Base-by-base conservation (phyloP, 2,797 vertebrate genomes). In the Pangasius sanitwongsei region DNA sequence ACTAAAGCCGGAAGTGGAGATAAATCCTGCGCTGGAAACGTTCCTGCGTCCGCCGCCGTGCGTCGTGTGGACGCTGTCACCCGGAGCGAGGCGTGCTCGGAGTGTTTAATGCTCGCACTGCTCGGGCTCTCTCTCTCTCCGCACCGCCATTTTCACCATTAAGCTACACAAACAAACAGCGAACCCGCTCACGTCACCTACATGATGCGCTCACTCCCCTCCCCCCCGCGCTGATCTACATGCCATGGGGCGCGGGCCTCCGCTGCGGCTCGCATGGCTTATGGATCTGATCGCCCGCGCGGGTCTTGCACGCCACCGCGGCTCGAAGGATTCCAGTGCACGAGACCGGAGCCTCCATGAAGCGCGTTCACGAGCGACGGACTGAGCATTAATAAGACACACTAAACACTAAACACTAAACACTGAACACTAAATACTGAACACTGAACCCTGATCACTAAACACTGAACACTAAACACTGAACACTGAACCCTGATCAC, bases 151-250 rank as follows among this genome's bases (percentile, higher is more conserved):
- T 93, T 94, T 92, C 93, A 91, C 91, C 92, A 91, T 93, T 91
- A 87, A 89, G 86, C 92, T 91, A 93, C 92, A 93, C 93, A 94
- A 94, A 94, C 92, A 94, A 94, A 94, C 93, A 94, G 92, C 90
- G 89, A 89, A 89, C 86, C 88, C 90, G 90, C 82, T 89, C 74
- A 90, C 92, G 90, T 91, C 91, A 90, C 87, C 67, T 86, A 85
- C 67, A 89, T 81, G 89, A 72, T 87, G 87, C 91, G 85, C 86
- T 77, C 80, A 86, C 41, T 23, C 69, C 37, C 20, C 44, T 18
- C 72, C 0, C 77, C 12, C 74, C 44, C 57, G 57, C 44, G 1
- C 23, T 20, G 90, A 90, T 90, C 83, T 86, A 23, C 69, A 91
- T 20, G 25, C n/a, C 89, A 90, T 88, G 53, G 6, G 1, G 2